Percentiles rank a stretch among this genome's conserved stretches.
These are phyloP conservation scores for Corvus cornix DNA, from an alignment of 2,113 vertebrate genomes.

Conservation along the genomic window DNA sequence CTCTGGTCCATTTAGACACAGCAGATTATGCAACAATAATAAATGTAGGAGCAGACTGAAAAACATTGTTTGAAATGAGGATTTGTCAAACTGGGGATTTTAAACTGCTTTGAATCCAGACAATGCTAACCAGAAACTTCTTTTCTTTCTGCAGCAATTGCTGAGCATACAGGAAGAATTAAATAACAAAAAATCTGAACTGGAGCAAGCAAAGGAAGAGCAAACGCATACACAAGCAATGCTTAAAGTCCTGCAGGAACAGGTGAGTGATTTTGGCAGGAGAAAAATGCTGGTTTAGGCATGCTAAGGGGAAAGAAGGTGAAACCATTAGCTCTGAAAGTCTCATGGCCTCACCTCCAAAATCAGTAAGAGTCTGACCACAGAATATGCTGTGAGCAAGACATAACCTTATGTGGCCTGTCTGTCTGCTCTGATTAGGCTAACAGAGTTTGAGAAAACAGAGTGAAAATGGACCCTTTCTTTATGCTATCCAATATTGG, in stretches of 20 bases:
- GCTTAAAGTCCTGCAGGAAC: conserved; percentile 81
- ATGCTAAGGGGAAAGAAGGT: neutral
- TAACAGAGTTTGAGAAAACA: neutral
- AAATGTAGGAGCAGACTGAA: neutral
- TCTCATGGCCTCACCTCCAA: neutral
- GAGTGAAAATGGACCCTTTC: neutral
- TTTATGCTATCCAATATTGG: neutral
- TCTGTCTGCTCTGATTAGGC: neutral
- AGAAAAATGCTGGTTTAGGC: neutral
- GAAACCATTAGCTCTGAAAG: neutral
- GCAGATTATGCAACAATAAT: neutral
- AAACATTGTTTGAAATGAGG: neutral
- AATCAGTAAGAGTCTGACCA: neutral
- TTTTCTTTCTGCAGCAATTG: conserved; percentile 82
- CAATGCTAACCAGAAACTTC: neutral
- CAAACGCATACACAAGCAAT: conserved; percentile 79
- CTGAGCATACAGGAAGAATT: conserved; percentile 89
- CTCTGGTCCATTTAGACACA: neutral
- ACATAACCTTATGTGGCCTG: neutral
- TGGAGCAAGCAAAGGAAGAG: conserved; percentile 89
- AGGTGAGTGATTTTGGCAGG: conserved; percentile 63
- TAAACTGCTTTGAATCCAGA: neutral
- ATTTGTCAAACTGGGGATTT: neutral
- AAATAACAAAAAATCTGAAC: conserved; percentile 84
- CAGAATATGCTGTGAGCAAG: neutral